phyloP scores from a whole-genome alignment of 2,888 invertebrate species.

The Acleris holmiana region DNA sequence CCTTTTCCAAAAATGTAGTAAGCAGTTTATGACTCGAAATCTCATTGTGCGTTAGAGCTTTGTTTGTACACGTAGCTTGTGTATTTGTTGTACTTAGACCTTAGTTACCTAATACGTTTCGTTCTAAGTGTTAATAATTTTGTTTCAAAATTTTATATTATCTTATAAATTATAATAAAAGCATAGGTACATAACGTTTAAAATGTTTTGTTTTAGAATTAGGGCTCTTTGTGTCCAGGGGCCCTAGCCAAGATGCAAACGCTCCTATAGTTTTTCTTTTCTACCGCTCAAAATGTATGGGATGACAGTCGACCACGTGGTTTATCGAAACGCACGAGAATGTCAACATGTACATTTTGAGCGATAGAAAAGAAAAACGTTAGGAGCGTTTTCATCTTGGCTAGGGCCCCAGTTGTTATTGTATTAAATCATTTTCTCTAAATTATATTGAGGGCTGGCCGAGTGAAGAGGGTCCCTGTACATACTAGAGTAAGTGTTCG shows the following conservation, averaged over 20 bases:
- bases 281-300: too few relatives aligned
- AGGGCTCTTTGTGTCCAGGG: slow-evolving; percentile 36
- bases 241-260: too few relatives aligned
- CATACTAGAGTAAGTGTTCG: slow-evolving; percentile 46
- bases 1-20: too few relatives aligned
- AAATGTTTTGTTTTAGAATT: slow-evolving; percentile 24
- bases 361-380: too few relatives aligned
- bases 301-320: too few relatives aligned
- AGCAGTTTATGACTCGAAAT: too few relatives aligned
- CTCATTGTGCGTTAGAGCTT: slow-evolving; percentile 17
- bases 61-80: slow-evolving; percentile 7
- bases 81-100: slow-evolving; percentile 32
- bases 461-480: slow-evolving; percentile 39
- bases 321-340: too few relatives aligned
- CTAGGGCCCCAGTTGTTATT: slow-evolving; percentile 37
- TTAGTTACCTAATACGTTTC: slow-evolving; percentile 24
- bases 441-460: slow-evolving; percentile 28
- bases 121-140: slow-evolving; percentile 25
- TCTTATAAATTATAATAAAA: slow-evolving; percentile 6
- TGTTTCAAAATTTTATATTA: slow-evolving; percentile 5
- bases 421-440: slow-evolving; percentile 29
- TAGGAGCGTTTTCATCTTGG: too few relatives aligned
- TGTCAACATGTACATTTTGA: too few relatives aligned
- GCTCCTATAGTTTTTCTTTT: too few relatives aligned
- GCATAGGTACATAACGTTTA: slow-evolving; percentile 6